These are phyloP conservation scores for Rhinoraja longicauda DNA, from an alignment of 2,797 vertebrate genomes.

Conservation along the genomic window DNA sequence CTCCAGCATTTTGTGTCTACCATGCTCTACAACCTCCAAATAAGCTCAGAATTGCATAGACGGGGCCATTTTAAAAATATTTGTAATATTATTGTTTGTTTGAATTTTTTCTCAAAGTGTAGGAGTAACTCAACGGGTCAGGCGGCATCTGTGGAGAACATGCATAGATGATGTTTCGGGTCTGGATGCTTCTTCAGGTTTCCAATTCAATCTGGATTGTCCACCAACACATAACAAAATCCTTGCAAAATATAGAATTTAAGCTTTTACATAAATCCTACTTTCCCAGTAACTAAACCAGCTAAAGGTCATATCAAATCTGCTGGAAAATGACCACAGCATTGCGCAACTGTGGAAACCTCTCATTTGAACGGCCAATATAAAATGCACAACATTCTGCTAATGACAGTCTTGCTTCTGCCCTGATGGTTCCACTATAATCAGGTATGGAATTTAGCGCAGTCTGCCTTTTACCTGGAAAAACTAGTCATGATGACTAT, in stretches of 20 bases:
- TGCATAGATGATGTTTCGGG: too few species aligned
- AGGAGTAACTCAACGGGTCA: too few species aligned
- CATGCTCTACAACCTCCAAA: too few species aligned
- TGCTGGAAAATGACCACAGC: not conserved
- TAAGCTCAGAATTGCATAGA: too few species aligned
- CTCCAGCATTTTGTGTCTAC: too few species aligned
- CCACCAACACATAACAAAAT: not conserved
- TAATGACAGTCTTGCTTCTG: not conserved
- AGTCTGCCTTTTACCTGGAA: not conserved
- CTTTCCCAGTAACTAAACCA: not conserved
- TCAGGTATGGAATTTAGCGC: not conserved
- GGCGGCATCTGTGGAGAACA: too few species aligned
- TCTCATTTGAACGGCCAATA: too few species aligned
- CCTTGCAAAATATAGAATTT: not conserved
- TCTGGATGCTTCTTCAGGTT: too few species aligned
- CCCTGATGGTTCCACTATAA: not conserved
- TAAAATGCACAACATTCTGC: not conserved
- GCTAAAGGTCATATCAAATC: not conserved
- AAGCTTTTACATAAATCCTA: not conserved
- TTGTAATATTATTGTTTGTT: too few species aligned
- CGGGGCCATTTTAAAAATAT: too few species aligned
- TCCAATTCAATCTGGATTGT: not conserved
- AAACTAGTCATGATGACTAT: not conserved
- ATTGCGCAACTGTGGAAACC: not conserved
- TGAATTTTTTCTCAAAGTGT: too few species aligned